A percentile compares a stretch with the other conserved stretches of the same genome.
Evolutionary conservation across 2,113 vertebrate genomes (phyloP).

Genomic region (Chaetodon trifascialis): DNA sequence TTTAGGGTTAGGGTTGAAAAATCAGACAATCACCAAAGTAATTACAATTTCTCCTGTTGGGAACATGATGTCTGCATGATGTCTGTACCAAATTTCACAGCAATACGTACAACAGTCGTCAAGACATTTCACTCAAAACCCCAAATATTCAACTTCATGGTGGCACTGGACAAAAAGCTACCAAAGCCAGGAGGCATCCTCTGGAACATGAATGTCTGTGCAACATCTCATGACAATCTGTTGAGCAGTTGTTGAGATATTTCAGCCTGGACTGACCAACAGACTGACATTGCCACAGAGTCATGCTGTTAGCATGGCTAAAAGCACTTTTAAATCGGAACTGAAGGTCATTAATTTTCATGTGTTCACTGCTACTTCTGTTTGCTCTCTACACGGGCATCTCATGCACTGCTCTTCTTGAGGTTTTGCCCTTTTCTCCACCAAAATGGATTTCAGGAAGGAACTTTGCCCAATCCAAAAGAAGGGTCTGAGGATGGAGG

Average conservation of each 20-base stretch:
- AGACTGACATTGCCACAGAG: neutral
- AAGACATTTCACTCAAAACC: neutral
- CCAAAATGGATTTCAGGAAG: neutral
- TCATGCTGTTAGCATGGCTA: neutral
- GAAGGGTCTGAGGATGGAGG: neutral
- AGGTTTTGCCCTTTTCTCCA: neutral
- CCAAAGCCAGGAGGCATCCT: neutral
- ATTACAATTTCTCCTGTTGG: too few species aligned
- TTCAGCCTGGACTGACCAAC: neutral
- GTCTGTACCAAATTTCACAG: too few species aligned
- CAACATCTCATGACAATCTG: neutral
- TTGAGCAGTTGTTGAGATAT: neutral
- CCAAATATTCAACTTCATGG: neutral
- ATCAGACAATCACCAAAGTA: too few species aligned
- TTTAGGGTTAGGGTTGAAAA: too few species aligned
- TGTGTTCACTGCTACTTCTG: neutral
- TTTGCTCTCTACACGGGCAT: neutral
- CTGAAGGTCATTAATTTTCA: neutral
- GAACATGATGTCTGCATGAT: too few species aligned
- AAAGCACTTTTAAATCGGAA: neutral
- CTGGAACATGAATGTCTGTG: neutral
- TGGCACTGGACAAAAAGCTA: neutral
- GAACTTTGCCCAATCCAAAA: accelerated
- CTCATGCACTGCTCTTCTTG: neutral
- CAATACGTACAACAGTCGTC: too few species aligned